Evolutionary conservation across 1,140 invertebrate genomes (phyloP).

Genomic region (Brachionus asplanchnoidis): DNA sequence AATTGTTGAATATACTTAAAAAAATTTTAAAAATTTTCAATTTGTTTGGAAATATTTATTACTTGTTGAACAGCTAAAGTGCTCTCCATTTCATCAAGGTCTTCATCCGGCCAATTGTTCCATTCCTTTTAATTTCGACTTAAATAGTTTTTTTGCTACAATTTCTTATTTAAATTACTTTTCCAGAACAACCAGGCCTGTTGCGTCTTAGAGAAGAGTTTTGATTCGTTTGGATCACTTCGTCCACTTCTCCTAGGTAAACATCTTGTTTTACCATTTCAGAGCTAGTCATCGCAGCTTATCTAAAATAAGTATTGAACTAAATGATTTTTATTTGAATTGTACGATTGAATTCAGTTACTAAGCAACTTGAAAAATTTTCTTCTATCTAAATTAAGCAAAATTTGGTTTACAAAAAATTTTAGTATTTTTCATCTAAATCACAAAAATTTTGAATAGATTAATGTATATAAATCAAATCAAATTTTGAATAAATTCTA

Average conservation of each 20-base stretch:
- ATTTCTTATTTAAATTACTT: not conserved
- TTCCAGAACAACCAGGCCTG: not conserved
- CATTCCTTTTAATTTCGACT: constrained; percentile 71
- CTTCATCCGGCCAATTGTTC: constrained; percentile 92
- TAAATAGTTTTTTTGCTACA: too few relatives aligned
- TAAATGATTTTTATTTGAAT: not conserved
- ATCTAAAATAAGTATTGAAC: not conserved
- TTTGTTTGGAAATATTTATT: not conserved
- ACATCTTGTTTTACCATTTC: constrained; percentile 25
- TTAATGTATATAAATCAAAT: too few relatives aligned
- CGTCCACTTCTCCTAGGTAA: constrained; percentile 37
- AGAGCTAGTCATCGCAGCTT: constrained; percentile 9
- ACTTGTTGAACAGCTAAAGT: constrained; percentile 91
- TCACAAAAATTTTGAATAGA: too few relatives aligned
- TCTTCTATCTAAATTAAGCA: not conserved
- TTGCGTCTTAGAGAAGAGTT: constrained; percentile 41
- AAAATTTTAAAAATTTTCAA: not conserved
- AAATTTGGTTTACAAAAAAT: not conserved
- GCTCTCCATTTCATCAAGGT: constrained; percentile 99
- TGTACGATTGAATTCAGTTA: not conserved
- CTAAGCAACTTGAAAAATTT: not conserved
- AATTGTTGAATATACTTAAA: constrained; percentile 87
- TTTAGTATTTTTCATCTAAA: not conserved
- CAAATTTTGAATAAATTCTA: constrained; percentile 45
- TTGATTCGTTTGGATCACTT: constrained; percentile 6